Evolutionary conservation across 2,797 vertebrate genomes (phyloP), one percentile per base, ranked within the genome.

Genomic region (Botia almorhae): DNA sequence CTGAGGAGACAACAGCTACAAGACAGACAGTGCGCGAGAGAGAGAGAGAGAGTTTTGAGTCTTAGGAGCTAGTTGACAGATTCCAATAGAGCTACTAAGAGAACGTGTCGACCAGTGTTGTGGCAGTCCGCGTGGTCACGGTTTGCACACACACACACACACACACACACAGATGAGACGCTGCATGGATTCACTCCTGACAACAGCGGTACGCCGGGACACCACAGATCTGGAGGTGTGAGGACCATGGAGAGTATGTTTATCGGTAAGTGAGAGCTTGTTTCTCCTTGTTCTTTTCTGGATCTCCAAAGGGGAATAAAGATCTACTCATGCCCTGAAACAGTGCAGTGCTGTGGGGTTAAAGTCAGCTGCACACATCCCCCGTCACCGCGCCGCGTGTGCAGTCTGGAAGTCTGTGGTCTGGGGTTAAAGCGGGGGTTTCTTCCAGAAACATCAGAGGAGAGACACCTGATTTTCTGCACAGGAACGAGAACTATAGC

Each of bases 191-290:
- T 80, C 70, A 46, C 33, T 80, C 50, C 48, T 80, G 61, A 93
- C 93, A 92, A 92, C 88, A 92, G 94, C 92, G 88, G 93, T 92
- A 91, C 92, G 90, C 85, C 89, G 90, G 91, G 94, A 92, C 92
- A 90, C 88, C 90, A 94, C 93, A 91, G 92, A 93, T 83, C 91
- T 92, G 89, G 89, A 90, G 92, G 94, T 89, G 87, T 93, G 93
- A 94, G 93, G 93, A 93, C 92, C 89, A 96, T 93, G 92, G 92
- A 96, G 93, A 95, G 95, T 94, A 97, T 99, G 96, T 99, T 97
- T 95, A 97, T 99, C 89, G 97, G 97, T 99, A 94, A 99, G 97
- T 97, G 90, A 81, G 43, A 70, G 63, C 80, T 43, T 81, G 43
- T 11, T 46, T 11, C 12, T 64, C 65, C 19, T 7, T 5, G 12